A percentile compares a stretch with the other conserved stretches of the same genome.
phyloP scores from a whole-genome alignment of 2,888 invertebrate genomes.

The Hypomecis punctinalis region DNA sequence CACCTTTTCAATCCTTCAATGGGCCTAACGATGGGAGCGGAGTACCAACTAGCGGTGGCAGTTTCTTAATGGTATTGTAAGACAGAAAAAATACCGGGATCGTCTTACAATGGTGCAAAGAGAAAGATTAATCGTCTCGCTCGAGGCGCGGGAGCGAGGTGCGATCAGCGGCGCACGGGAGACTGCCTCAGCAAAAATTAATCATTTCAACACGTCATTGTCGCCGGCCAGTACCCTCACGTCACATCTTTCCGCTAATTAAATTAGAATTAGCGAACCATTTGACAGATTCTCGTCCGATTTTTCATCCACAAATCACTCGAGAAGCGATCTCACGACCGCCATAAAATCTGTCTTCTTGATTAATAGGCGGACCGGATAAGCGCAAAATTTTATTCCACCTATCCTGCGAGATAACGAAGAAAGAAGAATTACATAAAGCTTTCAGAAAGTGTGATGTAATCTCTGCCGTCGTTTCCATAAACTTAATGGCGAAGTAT shows the following conservation, averaged over 20 bases:
- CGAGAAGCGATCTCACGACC: conserved; percentile 53
- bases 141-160: conserved; percentile 58
- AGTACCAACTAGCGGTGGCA: conserved; percentile 81
- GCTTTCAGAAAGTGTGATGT: conserved; percentile 83
- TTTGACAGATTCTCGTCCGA: conserved; percentile 78
- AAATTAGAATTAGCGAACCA: conserved; percentile 79
- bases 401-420: conserved; percentile 60
- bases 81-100: conserved; percentile 82
- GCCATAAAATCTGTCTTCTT: conserved; percentile 67
- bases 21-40: conserved; percentile 71
- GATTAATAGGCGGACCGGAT: conserved; percentile 68
- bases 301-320: conserved; percentile 64
- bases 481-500: conserved; percentile 84
- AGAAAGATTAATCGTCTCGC: conserved; percentile 81
- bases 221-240: conserved; percentile 66
- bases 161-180: conserved; percentile 53
- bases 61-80: conserved; percentile 83
- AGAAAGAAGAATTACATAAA: conserved; percentile 79
- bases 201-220: conserved; percentile 84
- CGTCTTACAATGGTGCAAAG: conserved; percentile 78
- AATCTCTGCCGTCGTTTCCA: conserved; percentile 82
- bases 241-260: conserved; percentile 78
- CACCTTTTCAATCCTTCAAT: conserved; percentile 84
- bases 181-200: conserved; percentile 74
- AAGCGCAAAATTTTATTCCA: conserved; percentile 60